Evolutionary conservation across 2,888 invertebrate species (phyloP).

Genomic region (Choreutis nemorana): DNA sequence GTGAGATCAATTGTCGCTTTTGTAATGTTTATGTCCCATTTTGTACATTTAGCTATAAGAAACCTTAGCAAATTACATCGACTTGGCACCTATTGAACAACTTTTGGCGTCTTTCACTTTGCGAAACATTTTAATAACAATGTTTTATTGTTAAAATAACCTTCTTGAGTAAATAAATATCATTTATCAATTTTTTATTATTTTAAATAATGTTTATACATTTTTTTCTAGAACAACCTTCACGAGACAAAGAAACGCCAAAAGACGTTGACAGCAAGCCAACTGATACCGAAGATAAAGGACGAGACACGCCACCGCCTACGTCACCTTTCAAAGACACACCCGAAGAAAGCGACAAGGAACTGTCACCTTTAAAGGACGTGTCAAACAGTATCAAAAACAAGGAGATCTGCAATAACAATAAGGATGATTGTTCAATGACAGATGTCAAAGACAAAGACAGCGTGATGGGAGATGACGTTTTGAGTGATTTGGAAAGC

Average conservation of each 20-base stretch:
- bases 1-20: constrained; percentile 11
- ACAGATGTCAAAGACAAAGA: constrained; percentile 67
- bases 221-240: constrained; percentile 26
- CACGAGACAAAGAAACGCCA: constrained; percentile 22
- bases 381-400: constrained; percentile 32
- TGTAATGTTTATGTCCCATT: too few species aligned
- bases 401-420: constrained; percentile 47
- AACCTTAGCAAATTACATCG: too few species aligned
- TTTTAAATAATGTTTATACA: too few species aligned
- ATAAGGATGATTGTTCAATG: constrained; percentile 54
- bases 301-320: constrained; percentile 10
- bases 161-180: neutral
- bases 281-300: too few species aligned
- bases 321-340: constrained; percentile 19
- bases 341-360: constrained; percentile 24
- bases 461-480: constrained; percentile 68
- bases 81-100: too few species aligned
- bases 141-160: constrained; percentile 10
- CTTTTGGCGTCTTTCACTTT: too few species aligned
- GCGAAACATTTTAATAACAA: too few species aligned
- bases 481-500: constrained; percentile 85
- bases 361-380: constrained; percentile 41
- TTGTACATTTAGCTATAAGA: neutral
- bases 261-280: constrained; percentile 19
- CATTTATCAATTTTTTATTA: neutral